Conservation (phyloP, 2,888 invertebrate genomes). For the Brachyopa scutellaris region DNA sequence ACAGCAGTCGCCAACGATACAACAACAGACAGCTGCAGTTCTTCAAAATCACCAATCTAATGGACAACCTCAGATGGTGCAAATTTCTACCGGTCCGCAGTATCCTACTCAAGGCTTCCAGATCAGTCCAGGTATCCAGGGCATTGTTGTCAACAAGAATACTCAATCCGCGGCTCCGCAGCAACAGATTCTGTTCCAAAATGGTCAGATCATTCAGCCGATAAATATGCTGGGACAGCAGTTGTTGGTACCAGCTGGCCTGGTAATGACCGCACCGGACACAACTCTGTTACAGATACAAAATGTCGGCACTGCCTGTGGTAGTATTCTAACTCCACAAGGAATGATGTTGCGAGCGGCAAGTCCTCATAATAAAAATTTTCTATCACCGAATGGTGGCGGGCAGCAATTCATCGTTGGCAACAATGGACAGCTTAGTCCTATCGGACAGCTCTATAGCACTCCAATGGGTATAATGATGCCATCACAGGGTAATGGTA, state of each 20-base stretch:
- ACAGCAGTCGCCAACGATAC: constrained; percentile 80
- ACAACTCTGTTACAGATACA: constrained; percentile 90
- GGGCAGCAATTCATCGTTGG: constrained; percentile 88
- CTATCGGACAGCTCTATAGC: constrained; percentile 83
- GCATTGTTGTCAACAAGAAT: constrained; percentile 85
- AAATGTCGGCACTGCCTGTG: constrained; percentile 86
- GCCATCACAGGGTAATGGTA: constrained; percentile 78
- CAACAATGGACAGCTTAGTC: constrained; percentile 90
- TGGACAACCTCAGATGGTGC: constrained; percentile 77
- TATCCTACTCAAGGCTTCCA: constrained; percentile 89
- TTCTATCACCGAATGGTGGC: constrained; percentile 87
- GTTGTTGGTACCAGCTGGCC: constrained; percentile 91
- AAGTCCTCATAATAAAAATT: constrained; percentile 88
- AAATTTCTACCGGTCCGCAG: constrained; percentile 82
- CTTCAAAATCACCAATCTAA: constrained; percentile 82
- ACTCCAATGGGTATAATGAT: constrained; percentile 81
- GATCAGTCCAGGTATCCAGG: constrained; percentile 89
- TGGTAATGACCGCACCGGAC: constrained; percentile 92
- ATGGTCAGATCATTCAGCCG: constrained; percentile 89
- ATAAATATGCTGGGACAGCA: constrained; percentile 92
- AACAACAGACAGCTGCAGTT: constrained; percentile 75
- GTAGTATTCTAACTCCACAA: constrained; percentile 85
- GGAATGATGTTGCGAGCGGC: constrained; percentile 92
- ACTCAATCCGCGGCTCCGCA: constrained; percentile 82
- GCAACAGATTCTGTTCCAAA: constrained; percentile 81